Evolutionary conservation across 2,888 invertebrate genomes (phyloP), one percentile per base, ranked within the genome.

Genomic region (Mesoligia furuncula): DNA sequence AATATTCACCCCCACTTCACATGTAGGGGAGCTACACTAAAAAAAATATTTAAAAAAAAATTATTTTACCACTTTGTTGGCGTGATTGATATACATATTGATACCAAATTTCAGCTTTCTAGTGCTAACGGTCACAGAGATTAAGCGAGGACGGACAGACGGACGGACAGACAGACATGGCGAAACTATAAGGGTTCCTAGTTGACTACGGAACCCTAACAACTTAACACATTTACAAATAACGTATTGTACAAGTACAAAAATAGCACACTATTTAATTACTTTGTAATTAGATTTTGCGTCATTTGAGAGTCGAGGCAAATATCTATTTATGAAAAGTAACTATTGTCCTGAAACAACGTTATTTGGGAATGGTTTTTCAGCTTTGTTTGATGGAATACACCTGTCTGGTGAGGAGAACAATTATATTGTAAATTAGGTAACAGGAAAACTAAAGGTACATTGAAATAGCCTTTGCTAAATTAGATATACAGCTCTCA

Each of bases 221-320:
- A n/a, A 81, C 59, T 78, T 76, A 79, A 76, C 62, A 70, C 82
- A 77, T 64, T 69, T 77, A 82, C 81, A 75, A 84, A 86, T 80
- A 82, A 48, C 48, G 39, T 75, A 77, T 71, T 71, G 73, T 86
- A 77, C 75, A 82, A 65, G 64, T 74, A 73, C 64, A 67, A 78
- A 87, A 86, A 84, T 84, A 86, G 76, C 61, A 48, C n/a, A 59
- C 75, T 86, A 77, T 77, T 77, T 76, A 27, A 84, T 77, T 54
- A 73, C 51, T 79, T 48, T 79, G 69, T 84, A 79, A 76, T 84
- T 84, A 72, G 8, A 77, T 79, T 71, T 82, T 73, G 65, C 79
- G 74, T 84, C 84, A 82, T 71, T 48, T 54, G 42, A 75, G 69
- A 71, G 42, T 62, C 48, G 65, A 75, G 45, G 69, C 54, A 74